These are phyloP conservation scores for Paramuricea clavata DNA, from an alignment of 92 coral and sea anemone species.

Conservation along the genomic window DNA sequence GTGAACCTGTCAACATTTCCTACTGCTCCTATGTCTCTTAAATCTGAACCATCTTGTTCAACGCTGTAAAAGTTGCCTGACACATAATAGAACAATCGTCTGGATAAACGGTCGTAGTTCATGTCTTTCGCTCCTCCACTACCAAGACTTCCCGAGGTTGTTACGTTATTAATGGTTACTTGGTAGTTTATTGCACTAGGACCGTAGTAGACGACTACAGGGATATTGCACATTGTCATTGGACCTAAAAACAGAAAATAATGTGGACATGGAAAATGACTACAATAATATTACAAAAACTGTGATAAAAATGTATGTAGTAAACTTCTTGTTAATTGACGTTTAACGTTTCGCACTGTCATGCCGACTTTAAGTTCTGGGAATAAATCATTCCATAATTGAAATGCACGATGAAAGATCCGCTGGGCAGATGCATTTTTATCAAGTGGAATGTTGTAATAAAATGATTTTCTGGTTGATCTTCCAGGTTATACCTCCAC, in stretches of 20 bases:
- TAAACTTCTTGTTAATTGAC: no score
- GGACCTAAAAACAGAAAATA: slow-evolving; percentile 13
- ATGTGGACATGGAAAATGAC: no score
- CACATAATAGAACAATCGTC: slow-evolving; percentile 27
- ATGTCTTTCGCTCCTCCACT: neutral
- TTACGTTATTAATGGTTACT: slow-evolving; percentile 2
- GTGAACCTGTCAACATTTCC: slow-evolving; percentile 1
- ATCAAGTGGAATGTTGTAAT: no score
- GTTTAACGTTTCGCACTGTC: no score
- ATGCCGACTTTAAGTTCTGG: no score
- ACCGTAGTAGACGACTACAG: neutral
- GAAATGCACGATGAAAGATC: no score
- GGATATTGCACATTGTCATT: slow-evolving; percentile 13
- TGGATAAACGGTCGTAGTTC: neutral
- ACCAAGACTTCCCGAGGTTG: neutral
- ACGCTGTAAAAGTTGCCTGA: neutral
- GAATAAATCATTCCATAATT: no score
- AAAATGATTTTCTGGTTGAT: no score
- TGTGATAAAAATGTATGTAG: no score
- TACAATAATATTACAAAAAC: no score
- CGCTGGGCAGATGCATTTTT: no score
- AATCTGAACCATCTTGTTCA: slow-evolving; percentile 18
- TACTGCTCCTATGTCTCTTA: neutral
- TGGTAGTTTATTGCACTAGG: neutral
- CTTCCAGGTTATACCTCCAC: no score